Evolutionary conservation across 2,888 invertebrate genomes (phyloP), one percentile per base, ranked within the genome.

Genomic region (Drosophila formosana): DNA sequence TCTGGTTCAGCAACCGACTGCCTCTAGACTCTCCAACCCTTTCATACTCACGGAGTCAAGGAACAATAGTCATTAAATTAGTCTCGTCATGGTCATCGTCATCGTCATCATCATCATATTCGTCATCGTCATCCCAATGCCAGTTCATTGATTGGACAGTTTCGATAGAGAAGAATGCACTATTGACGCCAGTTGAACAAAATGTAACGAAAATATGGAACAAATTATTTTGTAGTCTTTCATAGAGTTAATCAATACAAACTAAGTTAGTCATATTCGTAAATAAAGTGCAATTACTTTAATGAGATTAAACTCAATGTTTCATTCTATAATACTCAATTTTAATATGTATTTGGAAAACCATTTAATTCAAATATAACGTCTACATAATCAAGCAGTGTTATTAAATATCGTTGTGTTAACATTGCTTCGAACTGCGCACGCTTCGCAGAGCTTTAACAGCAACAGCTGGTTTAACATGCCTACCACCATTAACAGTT

Each of bases 31-130:
- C 50, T 37, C 41, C 64, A 46, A 23, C 55, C 30, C 30, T 55
- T 25, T 39, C 60, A 57, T 41, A 46, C 49, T 60, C 78, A 62
- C 68, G 51, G 85, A 89, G 85, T 82, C 82, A 84, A 74, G 75
- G 75, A 80, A 87, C 68, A 75, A 87, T 84, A 85, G 85, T 85
- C 85, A 85, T 85, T 88, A 84, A 80, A 81, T 84, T 75, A 78
- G 83, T 78, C 65, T 61, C 64, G 28, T 43, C 41, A 75, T 41
- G 26, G 13, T 18, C 50, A 46, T 9, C 28, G 13, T 11, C n/a
- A 23, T 45, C 6, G 55, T 52, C 60, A 74, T 58, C 65, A 71
- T 58, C 51, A 51, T n/a, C n/a, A 6, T 39, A 26, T 50, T 57
- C 51, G 66, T 53, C 49, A 49, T 39, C 39, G 39, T 41, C 30